These are phyloP conservation scores for Apamea monoglypha DNA, from an alignment of 2,888 invertebrate genomes.

Conservation along the genomic window DNA sequence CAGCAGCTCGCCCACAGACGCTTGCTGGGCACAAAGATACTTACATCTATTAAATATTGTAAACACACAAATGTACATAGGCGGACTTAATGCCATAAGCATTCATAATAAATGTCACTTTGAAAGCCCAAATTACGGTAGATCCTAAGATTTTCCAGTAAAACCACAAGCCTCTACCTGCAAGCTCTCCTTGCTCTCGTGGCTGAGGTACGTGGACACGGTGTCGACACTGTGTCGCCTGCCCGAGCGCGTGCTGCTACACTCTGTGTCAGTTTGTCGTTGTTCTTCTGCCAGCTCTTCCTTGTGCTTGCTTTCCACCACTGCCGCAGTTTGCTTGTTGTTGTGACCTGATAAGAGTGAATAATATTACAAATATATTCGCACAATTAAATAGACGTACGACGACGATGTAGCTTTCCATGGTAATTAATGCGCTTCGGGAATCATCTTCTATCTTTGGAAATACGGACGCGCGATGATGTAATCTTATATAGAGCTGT, in stretches of 20 bases:
- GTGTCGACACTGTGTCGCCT: constrained; percentile 96
- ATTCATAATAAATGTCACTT: not conserved
- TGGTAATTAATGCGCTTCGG: not conserved
- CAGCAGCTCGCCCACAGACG: constrained; percentile 92
- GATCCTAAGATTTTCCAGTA: not conserved
- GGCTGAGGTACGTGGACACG: constrained; percentile 96
- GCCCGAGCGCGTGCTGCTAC: constrained; percentile 94
- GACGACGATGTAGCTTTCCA: not conserved
- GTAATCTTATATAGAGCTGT: not conserved
- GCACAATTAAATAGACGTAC: not conserved
- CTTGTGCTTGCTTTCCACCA: constrained; percentile 43
- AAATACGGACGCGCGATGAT: not conserved
- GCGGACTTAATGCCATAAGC: too few species aligned
- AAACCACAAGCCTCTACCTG: constrained; percentile 72
- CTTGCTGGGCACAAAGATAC: constrained; percentile 71
- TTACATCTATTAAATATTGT: too few species aligned
- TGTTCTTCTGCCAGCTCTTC: constrained; percentile 69
- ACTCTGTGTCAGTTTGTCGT: constrained; percentile 91
- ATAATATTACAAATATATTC: not conserved
- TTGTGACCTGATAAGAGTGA: constrained; percentile 79
- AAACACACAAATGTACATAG: too few species aligned
- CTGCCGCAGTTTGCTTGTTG: constrained; percentile 69
- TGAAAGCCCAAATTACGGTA: not conserved
- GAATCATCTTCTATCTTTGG: not conserved
- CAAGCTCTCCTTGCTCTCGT: constrained; percentile 93